phyloP scores from a whole-genome alignment of 2,797 vertebrate genomes.

The Peromyscus aztecus region DNA sequence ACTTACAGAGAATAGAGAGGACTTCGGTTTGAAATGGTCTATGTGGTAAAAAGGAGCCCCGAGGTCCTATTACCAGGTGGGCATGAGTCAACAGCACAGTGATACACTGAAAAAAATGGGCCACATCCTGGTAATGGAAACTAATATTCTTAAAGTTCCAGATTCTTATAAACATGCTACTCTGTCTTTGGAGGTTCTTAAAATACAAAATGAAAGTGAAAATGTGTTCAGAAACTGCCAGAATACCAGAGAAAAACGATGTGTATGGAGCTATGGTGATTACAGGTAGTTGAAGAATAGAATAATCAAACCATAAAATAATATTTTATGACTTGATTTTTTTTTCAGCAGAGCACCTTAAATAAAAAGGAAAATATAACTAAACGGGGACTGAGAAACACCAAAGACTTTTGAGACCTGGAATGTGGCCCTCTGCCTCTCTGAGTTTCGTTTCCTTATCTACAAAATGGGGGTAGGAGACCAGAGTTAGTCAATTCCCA shows the following conservation, averaged over 20 bases:
- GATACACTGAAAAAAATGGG: background rate
- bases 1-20: background rate
- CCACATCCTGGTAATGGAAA: background rate
- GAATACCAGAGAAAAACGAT: background rate
- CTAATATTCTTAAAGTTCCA: constrained; percentile 11
- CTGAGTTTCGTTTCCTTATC: background rate
- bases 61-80: background rate
- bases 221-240: constrained; percentile 18
- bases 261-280: background rate
- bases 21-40: background rate
- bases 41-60: background rate
- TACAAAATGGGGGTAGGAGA: background rate
- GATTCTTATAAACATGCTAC: background rate
- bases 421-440: background rate
- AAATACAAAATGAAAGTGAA: constrained; percentile 15
- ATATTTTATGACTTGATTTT: background rate
- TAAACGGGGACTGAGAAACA: background rate
- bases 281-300: background rate
- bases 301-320: background rate
- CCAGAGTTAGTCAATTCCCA: background rate
- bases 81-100: background rate
- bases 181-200: background rate
- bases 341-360: background rate
- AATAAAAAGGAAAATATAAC: too few relatives aligned
- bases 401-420: background rate